A percentile compares a stretch with the other conserved stretches of the same genome.
phyloP scores from a whole-genome alignment of 2,113 vertebrate genomes.

The Hydrochoerus hydrochaeris region DNA sequence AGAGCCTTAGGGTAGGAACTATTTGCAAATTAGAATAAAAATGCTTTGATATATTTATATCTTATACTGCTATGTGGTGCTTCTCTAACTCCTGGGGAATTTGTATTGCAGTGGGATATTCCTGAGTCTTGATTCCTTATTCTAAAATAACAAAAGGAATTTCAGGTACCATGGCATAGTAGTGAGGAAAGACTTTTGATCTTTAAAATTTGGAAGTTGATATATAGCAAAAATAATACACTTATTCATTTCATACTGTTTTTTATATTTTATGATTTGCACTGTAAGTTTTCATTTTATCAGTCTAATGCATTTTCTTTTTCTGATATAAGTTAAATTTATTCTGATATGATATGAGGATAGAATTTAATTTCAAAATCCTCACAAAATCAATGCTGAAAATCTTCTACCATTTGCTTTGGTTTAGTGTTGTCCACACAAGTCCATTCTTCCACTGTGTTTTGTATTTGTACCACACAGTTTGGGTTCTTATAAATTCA shows the following conservation, averaged over 20 bases:
- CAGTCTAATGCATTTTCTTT: not conserved
- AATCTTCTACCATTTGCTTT: not conserved
- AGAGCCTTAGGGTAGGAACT: not conserved
- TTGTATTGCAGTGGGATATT: not conserved
- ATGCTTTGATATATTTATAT: not conserved
- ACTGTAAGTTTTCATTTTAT: not conserved
- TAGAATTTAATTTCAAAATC: not conserved
- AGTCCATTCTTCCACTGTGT: not conserved
- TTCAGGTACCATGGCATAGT: not conserved
- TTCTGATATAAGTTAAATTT: not conserved
- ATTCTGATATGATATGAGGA: not conserved
- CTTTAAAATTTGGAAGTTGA: not conserved
- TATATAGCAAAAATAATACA: not conserved
- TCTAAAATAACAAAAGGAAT: slow-evolving; percentile 29
- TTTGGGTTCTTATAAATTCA: not conserved
- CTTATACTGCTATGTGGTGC: not conserved
- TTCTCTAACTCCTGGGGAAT: not conserved
- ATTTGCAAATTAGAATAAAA: not conserved
- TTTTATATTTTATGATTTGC: not conserved
- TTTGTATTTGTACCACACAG: fast-evolving
- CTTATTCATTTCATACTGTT: not conserved
- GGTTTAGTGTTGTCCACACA: not conserved
- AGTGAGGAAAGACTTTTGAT: not conserved
- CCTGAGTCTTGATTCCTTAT: not conserved
- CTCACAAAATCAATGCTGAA: not conserved